Percentiles rank a stretch among this genome's conserved stretches.
These are phyloP conservation scores for Ophion slaviceki DNA, from an alignment of 2,888 invertebrate species.

Conservation along the genomic window DNA sequence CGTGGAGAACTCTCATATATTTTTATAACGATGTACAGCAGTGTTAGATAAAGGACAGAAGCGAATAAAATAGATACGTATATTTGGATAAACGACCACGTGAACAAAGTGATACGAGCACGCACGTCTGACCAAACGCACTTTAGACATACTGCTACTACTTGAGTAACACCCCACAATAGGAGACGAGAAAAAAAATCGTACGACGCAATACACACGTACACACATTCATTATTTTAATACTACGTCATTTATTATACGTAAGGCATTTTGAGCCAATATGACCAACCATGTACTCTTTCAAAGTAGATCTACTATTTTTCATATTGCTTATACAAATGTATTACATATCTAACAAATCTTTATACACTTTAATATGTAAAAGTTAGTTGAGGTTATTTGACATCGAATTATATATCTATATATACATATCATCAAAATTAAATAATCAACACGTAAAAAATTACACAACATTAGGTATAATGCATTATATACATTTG, in stretches of 20 bases:
- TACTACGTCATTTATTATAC: constrained; percentile 13
- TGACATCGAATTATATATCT: constrained; percentile 56
- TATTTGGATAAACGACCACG: constrained; percentile 14
- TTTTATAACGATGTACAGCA: too few species aligned
- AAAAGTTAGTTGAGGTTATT: constrained; percentile 61
- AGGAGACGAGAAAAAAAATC: constrained; percentile 11
- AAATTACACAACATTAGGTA: constrained; percentile 54
- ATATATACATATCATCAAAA: constrained; percentile 37
- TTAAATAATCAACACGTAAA: constrained; percentile 44
- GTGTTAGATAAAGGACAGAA: background rate
- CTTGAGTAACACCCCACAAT: constrained; percentile 10
- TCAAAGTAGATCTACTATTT: background rate
- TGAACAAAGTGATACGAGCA: constrained; percentile 26
- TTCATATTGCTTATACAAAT: background rate
- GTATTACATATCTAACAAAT: background rate
- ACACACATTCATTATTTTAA: constrained; percentile 20
- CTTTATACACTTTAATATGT: constrained; percentile 26
- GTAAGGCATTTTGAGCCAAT: constrained; percentile 21
- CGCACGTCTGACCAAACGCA: constrained; percentile 39
- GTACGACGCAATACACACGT: constrained; percentile 11
- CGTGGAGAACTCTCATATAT: too few species aligned
- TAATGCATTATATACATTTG: constrained; percentile 62
- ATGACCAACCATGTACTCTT: constrained; percentile 9
- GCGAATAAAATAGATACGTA: constrained; percentile 30
- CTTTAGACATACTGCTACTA: constrained; percentile 13